Conservation (phyloP, 2,797 vertebrate species). For the Lepilemur ruficaudatus region DNA sequence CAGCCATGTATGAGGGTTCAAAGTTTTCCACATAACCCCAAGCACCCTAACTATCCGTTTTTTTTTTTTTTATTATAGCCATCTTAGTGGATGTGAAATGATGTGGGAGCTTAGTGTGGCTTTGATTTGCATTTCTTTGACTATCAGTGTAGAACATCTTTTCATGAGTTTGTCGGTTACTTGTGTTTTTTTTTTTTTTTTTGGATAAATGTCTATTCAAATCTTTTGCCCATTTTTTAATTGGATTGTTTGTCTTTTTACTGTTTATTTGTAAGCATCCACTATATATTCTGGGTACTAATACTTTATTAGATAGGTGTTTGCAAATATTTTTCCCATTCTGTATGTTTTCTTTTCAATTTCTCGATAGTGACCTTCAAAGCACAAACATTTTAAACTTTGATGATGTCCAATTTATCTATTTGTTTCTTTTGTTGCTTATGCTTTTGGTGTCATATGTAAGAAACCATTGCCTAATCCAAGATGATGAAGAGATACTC, state of each 20-base stretch:
- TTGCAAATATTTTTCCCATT: slow-evolving; percentile 15
- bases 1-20: not conserved
- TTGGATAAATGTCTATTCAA: not conserved
- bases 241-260: not conserved
- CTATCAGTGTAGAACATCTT: not conserved
- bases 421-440: not conserved
- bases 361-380: not conserved
- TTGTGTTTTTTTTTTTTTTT: not conserved
- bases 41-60: not conserved
- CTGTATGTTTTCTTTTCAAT: not conserved
- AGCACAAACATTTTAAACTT: not conserved
- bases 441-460: not conserved
- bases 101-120: not conserved
- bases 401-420: not conserved
- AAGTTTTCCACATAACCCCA: not conserved
- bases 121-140: not conserved
- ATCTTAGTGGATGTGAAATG: not conserved
- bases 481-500: not conserved
- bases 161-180: not conserved
- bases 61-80: not conserved
- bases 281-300: not conserved
- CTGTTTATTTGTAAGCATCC: not conserved
- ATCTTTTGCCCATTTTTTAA: not conserved
- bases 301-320: not conserved
- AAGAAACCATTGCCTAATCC: not conserved